Conservation (phyloP, 2,797 vertebrate genomes). For the Staurois parvus region DNA sequence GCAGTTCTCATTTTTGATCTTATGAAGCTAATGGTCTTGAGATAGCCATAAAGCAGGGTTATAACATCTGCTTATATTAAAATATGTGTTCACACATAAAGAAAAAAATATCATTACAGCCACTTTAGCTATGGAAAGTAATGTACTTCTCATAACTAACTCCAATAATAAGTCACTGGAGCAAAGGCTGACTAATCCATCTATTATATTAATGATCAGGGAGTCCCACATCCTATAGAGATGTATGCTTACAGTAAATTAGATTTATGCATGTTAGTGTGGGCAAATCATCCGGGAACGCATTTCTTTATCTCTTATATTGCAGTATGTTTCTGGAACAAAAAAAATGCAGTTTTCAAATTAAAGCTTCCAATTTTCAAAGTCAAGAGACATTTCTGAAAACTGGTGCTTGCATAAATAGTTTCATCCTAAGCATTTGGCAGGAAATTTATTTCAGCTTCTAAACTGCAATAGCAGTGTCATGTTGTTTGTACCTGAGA, state of each 20-base stretch:
- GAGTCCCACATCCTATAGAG: constrained; percentile 18
- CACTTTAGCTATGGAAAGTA: constrained; percentile 10
- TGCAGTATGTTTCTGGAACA: constrained; percentile 24
- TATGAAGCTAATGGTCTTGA: constrained; percentile 19
- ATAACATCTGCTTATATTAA: constrained; percentile 38
- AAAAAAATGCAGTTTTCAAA: background rate
- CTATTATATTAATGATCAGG: constrained; percentile 28
- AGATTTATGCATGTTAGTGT: constrained; percentile 32
- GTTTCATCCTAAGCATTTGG: background rate
- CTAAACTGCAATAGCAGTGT: background rate
- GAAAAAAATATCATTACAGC: constrained; percentile 21
- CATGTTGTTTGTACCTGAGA: background rate
- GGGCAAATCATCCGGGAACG: constrained; percentile 25
- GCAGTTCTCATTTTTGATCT: background rate
- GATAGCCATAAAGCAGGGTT: background rate
- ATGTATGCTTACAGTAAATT: constrained; percentile 40
- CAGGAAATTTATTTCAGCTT: background rate
- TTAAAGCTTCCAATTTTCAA: background rate
- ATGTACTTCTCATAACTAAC: constrained; percentile 6
- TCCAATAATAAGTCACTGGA: constrained; percentile 27
- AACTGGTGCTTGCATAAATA: background rate
- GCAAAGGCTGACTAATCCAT: constrained; percentile 5
- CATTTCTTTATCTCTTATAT: constrained; percentile 18
- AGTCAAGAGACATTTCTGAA: background rate
- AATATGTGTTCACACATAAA: constrained; percentile 37